Evolutionary conservation across 2,888 invertebrate genomes (phyloP), one percentile per base, ranked within the genome.

Genomic region (Orthosia gracilis): DNA sequence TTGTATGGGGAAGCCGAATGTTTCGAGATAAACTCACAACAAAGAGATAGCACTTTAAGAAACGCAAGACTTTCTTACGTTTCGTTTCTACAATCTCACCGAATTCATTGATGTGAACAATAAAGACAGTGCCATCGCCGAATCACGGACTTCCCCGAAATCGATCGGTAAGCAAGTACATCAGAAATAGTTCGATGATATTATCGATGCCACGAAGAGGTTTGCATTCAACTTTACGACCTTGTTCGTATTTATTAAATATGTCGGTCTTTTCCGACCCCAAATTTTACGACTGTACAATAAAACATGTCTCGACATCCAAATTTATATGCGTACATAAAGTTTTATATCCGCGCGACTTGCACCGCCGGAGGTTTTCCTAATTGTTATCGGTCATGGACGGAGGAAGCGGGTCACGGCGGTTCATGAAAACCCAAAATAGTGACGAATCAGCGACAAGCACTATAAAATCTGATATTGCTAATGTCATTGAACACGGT

Each of bases 301-400:
- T 96, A 96, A 96, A 96, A 96, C 96, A 96, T 96, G 96, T 96
- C 96, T 94, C 96, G 96, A 94, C 95, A 96, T 94, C 94, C 91
- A 94, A 96, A 96, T 96, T 96, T 96, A 96, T 96, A 96, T 93
- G 94, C 94, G 95, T 94, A 95, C 96, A 96, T 96, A 96, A 96
- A 96, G 94, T 96, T 96, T 96, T 96, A 96, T 96, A 94, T 92
- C 95, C 92, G 91, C 91, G 94, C 94, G 92, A 94, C 96, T 95
- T 94, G 96, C 96, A 95, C 91, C 91, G 93, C 85, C 87, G 91
- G 91, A 92, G 93, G 92, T 93, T 91, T 90, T 91, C 96, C 94
- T 96, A 96, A 96, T 96, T 96, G 96, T 94, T 94, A 90, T 91
- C 92, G 95, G 94, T 95, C 96, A 96, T 96, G 96, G 94, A 94